Evolutionary conservation across 2,888 invertebrate species (phyloP), one percentile per base, ranked within the genome.

Genomic region (Adela reaumurella): DNA sequence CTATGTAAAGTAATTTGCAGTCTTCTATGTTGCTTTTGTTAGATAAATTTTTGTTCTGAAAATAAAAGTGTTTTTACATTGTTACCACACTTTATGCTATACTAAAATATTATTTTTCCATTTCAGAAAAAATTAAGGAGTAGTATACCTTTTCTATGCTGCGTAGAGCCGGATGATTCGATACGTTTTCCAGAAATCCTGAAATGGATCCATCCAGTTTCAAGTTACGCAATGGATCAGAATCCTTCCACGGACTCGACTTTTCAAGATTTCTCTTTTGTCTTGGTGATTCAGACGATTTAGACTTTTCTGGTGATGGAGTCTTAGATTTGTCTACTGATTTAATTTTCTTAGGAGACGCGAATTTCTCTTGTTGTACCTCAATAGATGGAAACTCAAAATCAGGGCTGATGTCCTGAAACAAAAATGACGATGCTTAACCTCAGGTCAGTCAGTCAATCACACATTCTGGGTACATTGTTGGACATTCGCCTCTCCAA

Each of bases 1-100:
- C 79, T 53, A 82, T 70, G 54, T 87, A 84, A 52, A 83, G 72
- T 47, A 69, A 67, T 62, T 81, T 83, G 49, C 72, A 76, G 49
- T 65, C 57, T 17, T 72, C 67, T 51, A 57, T 58, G 14, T 35
- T 35, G n/a, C n/a, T 35, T 11, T 35, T 35, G 35, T 14, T 11
- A 6, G 24, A 24, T 24, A 24, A 24, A 10, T 24, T 24, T 24
- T 10, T 14, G 14, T 35, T 14, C 35, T 35, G 35, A 35, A 35
- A 35, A 35, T 35, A n/a, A n/a, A n/a, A n/a, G n/a, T n/a, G n/a
- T n/a, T n/a, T n/a, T n/a, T n/a, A n/a, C n/a, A n/a, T n/a, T n/a
- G n/a, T n/a, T n/a, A n/a, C n/a, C n/a, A n/a, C n/a, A n/a, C n/a
- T n/a, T n/a, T n/a, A n/a, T n/a, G n/a, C n/a, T n/a, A n/a, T n/a